Base-by-base conservation (phyloP, 2,797 vertebrate species). In the Sebastes baramenuke region DNA sequence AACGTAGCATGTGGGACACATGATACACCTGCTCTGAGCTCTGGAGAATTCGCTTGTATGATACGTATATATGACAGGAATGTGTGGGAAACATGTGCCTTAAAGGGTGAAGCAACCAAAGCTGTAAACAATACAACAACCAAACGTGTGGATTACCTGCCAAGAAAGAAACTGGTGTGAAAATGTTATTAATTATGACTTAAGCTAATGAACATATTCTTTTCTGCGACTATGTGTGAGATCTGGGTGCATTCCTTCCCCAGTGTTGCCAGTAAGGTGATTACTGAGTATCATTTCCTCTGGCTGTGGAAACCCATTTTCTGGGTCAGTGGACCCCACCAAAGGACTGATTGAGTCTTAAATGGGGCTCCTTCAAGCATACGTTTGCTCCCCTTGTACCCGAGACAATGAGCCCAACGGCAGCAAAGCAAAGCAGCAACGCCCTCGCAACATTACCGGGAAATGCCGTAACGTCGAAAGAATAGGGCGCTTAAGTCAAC, bases 251-350 rank as follows among this genome's bases (percentile, higher is more conserved):
- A 93, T 95, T 96, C 95, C 90, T 92, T 92, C 93, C 77, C 11
- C 89, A 93, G 87, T 82, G 89, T 88, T 92, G 72, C 88, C 92
- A 90, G 90, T 90, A 68, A 92, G 86, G 89, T 94, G 92, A 94
- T 97, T 96, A 96, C 95, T 91, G 95, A 93, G 95, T 94, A 96
- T 97, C 96, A 97, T 97, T 97, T 97, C 96, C 97, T 97, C 91
- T 95, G 67, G 86, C 95, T 93, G 93, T 95, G 87, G 96, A 95
- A 96, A 96, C 94, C 95, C 92, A 96, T 97, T 98, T 97, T 96
- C 97, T 96, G 96, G 97, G 96, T 97, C 97, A 97, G 92, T 92
- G 96, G 96, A 96, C 95, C 92, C 93, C 93, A 91, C 94, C 91
- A 95, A 97, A 96, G 90, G 94, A 90, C 96, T 96, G 96, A 97